phyloP scores from a whole-genome alignment of 2,888 invertebrate species.

The Ectemnius continuus region DNA sequence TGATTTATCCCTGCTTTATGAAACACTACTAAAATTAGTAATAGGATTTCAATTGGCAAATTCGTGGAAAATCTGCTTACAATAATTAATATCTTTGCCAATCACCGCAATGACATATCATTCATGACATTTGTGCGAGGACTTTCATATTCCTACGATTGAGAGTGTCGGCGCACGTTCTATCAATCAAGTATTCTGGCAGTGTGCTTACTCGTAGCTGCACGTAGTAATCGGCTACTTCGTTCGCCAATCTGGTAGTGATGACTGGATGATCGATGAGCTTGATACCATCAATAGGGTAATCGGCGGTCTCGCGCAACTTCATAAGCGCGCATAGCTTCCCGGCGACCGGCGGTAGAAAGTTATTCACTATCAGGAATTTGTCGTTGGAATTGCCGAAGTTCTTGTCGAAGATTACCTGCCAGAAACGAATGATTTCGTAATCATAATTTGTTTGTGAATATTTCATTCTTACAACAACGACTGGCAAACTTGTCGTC shows the following conservation, averaged over 20 bases:
- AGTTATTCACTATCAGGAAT: constrained; percentile 80
- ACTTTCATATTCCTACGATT: too few species aligned
- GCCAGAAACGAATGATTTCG: too few species aligned
- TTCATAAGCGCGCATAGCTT: constrained; percentile 86
- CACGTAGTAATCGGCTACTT: constrained; percentile 61
- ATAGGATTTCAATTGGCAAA: not conserved
- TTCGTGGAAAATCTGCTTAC: too few species aligned
- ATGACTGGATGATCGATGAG: constrained; percentile 83
- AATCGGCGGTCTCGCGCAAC: constrained; percentile 81
- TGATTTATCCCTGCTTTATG: not conserved
- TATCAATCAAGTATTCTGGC: too few species aligned
- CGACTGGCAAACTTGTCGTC: too few species aligned
- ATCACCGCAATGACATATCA: too few species aligned
- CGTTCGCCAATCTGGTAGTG: constrained; percentile 50
- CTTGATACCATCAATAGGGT: constrained; percentile 82
- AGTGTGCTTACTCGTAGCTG: constrained; percentile 62
- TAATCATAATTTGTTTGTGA: too few species aligned
- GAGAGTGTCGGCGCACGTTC: too few species aligned
- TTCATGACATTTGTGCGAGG: too few species aligned
- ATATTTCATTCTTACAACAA: too few species aligned
- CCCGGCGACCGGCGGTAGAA: constrained; percentile 89
- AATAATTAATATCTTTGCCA: too few species aligned
- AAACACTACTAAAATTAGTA: not conserved
- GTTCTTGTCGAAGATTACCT: constrained; percentile 60
- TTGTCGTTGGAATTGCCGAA: constrained; percentile 47